A percentile compares a stretch with the other conserved stretches of the same genome.
These are phyloP conservation scores for Poicephalus meyeri DNA, from an alignment of 2,113 vertebrate genomes.

Conservation along the genomic window DNA sequence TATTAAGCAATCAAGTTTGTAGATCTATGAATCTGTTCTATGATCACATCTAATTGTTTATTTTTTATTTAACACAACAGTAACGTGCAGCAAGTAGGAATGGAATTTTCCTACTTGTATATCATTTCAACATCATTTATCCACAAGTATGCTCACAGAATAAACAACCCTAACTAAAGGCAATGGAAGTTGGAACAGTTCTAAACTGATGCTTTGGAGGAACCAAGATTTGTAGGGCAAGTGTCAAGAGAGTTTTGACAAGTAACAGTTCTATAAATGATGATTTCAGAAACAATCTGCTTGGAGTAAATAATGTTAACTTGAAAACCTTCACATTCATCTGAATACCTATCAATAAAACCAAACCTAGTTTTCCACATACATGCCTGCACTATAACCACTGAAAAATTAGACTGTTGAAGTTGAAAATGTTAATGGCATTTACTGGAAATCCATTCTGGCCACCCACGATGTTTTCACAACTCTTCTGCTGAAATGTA, in stretches of 20 bases:
- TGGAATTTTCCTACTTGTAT: not conserved
- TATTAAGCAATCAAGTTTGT: not conserved
- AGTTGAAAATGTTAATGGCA: not conserved
- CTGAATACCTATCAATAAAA: not conserved
- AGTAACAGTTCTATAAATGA: not conserved
- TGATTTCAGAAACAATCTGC: not conserved
- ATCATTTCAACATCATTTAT: not conserved
- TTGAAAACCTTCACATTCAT: not conserved
- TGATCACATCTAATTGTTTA: not conserved
- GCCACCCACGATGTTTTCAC: not conserved
- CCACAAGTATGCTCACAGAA: not conserved
- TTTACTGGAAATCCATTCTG: not conserved
- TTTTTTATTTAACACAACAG: not conserved
- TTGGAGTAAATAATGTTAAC: not conserved
- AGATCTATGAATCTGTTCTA: rapidly evolving
- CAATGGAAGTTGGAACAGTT: not conserved
- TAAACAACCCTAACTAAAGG: constrained; percentile 16
- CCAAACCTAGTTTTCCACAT: not conserved
- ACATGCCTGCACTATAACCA: not conserved
- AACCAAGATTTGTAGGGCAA: not conserved
- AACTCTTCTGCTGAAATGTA: not conserved
- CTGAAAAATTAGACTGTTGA: not conserved
- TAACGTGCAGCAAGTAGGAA: not conserved
- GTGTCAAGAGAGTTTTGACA: not conserved
- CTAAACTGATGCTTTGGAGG: not conserved